These are phyloP conservation scores for Tor tambroides DNA, from an alignment of 2,113 vertebrate species.

Conservation along the genomic window DNA sequence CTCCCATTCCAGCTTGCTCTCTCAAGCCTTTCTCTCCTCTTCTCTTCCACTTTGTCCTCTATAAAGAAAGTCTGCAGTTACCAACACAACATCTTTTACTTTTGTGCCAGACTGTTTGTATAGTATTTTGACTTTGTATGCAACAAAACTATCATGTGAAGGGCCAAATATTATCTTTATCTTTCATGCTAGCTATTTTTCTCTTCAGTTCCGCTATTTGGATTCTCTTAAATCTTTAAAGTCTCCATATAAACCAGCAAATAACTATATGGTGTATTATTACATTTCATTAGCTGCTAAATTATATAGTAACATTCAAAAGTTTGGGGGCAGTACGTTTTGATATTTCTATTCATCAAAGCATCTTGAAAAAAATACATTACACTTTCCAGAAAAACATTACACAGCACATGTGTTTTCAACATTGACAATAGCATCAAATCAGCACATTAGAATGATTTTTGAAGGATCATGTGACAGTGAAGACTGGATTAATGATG, in stretches of 20 bases:
- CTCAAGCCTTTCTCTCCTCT: constrained; percentile 15
- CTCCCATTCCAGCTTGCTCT: background rate
- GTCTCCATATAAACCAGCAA: background rate
- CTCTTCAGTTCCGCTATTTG: background rate
- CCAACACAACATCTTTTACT: constrained; percentile 6
- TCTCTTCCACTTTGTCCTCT: background rate
- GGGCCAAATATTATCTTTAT: background rate
- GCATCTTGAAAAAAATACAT: background rate
- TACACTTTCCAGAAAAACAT: background rate
- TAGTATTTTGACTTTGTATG: background rate
- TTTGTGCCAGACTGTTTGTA: constrained; percentile 23
- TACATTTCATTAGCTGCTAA: background rate
- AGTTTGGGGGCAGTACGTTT: background rate
- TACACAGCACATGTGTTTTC: background rate
- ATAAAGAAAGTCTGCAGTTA: background rate
- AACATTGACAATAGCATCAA: background rate
- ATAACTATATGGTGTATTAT: background rate
- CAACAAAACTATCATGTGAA: background rate
- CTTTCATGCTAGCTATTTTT: background rate
- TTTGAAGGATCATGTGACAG: background rate
- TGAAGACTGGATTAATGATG: background rate
- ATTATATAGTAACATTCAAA: background rate
- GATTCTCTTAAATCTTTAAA: background rate
- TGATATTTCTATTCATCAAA: background rate
- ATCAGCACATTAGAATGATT: background rate